Evolutionary conservation across 2,797 vertebrate species (phyloP).

Genomic region (Thalassophryne amazonica): DNA sequence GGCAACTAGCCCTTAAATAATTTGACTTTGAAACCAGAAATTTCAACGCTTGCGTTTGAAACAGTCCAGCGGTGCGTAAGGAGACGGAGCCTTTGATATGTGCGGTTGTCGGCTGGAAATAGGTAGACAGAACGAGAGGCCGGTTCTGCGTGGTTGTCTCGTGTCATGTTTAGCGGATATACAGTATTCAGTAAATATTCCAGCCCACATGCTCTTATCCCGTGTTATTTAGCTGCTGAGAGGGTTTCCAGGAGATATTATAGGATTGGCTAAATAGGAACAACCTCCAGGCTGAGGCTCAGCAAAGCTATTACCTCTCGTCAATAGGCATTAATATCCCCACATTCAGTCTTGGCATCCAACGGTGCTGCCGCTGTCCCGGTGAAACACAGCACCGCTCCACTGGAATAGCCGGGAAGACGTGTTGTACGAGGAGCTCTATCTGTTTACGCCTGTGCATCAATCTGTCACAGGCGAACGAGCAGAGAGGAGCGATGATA

Average conservation of each 20-base stretch:
- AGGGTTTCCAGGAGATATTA: constrained; percentile 62
- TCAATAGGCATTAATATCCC: constrained; percentile 74
- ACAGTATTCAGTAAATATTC: constrained; percentile 43
- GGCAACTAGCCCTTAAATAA: too few relatives aligned
- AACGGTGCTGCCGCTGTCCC: constrained; percentile 34
- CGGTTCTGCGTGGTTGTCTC: constrained; percentile 5
- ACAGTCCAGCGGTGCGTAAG: constrained; percentile 35
- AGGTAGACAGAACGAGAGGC: constrained; percentile 24
- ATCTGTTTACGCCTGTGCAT: constrained; percentile 60
- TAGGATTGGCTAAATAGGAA: constrained; percentile 60
- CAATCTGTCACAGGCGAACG: constrained; percentile 52
- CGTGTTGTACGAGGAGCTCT: constrained; percentile 46
- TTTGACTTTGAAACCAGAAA: too few relatives aligned
- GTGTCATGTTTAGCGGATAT: constrained; percentile 49
- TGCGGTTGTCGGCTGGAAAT: constrained; percentile 42
- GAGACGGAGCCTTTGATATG: constrained; percentile 29
- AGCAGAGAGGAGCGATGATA: constrained; percentile 53
- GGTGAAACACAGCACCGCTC: constrained; percentile 26
- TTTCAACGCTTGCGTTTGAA: constrained; percentile 60
- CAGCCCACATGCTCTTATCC: constrained; percentile 6
- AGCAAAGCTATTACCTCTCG: constrained; percentile 69
- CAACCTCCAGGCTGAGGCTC: constrained; percentile 58
- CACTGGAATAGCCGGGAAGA: constrained; percentile 54
- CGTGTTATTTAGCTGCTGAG: constrained; percentile 58
- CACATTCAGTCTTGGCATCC: constrained; percentile 52